A percentile compares a stretch with the other conserved stretches of the same genome.
Conservation (phyloP, 2,113 vertebrate genomes). For the Steatornis caripensis region DNA sequence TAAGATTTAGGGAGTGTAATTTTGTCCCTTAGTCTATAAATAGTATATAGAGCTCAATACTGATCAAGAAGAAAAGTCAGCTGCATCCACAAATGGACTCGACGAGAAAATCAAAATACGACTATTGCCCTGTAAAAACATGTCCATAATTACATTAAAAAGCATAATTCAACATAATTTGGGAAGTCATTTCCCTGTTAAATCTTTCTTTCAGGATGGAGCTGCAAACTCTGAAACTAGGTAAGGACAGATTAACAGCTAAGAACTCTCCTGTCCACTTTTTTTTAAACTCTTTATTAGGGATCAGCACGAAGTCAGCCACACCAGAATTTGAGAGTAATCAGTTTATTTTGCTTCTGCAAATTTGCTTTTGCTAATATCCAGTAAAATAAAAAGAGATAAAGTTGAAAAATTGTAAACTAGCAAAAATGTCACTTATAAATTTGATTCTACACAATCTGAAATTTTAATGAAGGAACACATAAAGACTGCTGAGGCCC, state of each 20-base stretch:
- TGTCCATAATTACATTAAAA: background rate
- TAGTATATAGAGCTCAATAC: background rate
- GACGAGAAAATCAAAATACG: background rate
- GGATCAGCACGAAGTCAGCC: background rate
- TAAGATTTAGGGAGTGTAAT: background rate
- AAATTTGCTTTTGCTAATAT: background rate
- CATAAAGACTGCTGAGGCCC: background rate
- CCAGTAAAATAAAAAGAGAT: background rate
- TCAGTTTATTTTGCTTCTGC: background rate
- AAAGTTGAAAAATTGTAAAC: background rate
- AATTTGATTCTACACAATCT: background rate
- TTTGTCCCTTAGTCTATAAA: background rate
- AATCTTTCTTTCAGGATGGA: background rate
- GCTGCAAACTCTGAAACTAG: background rate
- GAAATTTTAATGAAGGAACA: background rate
- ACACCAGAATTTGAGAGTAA: background rate
- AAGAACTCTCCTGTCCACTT: background rate
- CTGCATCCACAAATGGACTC: background rate
- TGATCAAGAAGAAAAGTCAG: background rate
- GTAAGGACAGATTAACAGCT: background rate
- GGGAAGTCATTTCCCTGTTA: background rate
- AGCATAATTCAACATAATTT: background rate
- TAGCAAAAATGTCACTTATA: background rate
- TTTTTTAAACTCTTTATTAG: background rate
- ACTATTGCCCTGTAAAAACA: background rate